These are phyloP conservation scores for Metallyticus violacea DNA, from an alignment of 2,888 invertebrate genomes.

Conservation along the genomic window DNA sequence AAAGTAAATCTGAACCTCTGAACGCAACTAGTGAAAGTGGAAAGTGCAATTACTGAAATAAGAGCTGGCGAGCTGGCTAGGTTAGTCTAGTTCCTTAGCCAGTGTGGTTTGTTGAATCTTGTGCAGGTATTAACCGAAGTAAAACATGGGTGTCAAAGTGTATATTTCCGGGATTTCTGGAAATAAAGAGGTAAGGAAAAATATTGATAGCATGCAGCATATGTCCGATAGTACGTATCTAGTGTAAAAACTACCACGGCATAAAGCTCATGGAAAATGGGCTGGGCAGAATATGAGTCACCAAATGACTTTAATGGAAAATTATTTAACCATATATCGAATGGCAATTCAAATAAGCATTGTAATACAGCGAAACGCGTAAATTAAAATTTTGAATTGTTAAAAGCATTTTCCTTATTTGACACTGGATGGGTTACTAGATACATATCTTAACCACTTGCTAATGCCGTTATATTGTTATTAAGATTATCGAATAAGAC, in stretches of 20 bases:
- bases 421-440: too few species aligned
- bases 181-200: slow-evolving; percentile 79
- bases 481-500: too few species aligned
- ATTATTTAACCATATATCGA: not conserved
- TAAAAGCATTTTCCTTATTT: not conserved
- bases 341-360: not conserved
- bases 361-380: not conserved
- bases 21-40: slow-evolving; percentile 7
- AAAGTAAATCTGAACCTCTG: not conserved
- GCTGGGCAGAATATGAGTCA: not conserved
- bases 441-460: too few species aligned
- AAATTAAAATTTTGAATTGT: not conserved
- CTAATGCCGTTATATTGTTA: too few species aligned
- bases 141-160: slow-evolving; percentile 82
- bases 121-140: not conserved
- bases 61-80: not conserved
- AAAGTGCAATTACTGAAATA: not conserved
- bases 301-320: not conserved
- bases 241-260: not conserved
- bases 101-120: not conserved
- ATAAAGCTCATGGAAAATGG: not conserved
- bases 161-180: slow-evolving; percentile 91
- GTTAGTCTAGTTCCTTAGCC: not conserved
- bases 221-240: not conserved
- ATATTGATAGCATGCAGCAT: not conserved